Base-by-base conservation (phyloP, 2,888 invertebrate species). In the Volucella inflata region DNA sequence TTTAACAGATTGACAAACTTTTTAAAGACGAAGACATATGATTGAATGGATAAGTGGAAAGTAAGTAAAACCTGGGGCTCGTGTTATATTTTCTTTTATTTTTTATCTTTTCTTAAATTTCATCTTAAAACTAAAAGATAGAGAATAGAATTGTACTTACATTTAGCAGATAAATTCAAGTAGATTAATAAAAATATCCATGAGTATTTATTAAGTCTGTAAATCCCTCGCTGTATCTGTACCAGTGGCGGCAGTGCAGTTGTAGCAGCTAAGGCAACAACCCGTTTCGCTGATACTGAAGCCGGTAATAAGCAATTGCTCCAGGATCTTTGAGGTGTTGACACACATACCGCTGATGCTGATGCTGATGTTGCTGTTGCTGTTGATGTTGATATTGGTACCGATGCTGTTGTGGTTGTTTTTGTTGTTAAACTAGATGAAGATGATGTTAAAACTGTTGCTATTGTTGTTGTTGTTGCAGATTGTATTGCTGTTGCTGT, bases 161-260 rank as follows among this genome's bases (percentile, higher is more conserved):
- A 91, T 91, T 91, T 91, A 89, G 92, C 92, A 91, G 92, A 92
- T 89, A 92, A 90, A 90, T 91, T 92, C 90, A 92, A 91, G 90
- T 91, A 92, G 89, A 92, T 91, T 90, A 92, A 89, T 90, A 92
- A 91, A 91, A 91, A 92, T 91, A 92, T 92, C 91, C 91, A 92
- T 90, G 91, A 91, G 90, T 91, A 91, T 90, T 92, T 92, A 89
- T 91, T 90, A 88, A 92, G 90, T 90, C 90, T 89, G 88, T 91
- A 90, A 82, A 90, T 88, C 88, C 89, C 87, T 89, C 88, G 88
- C 87, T 87, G 87, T 87, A 88, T 87, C 88, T 88, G 87, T 83
- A 87, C 70, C 79, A 84, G 46, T 68, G 84, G 74, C 75, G 87
- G 81, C 85, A 84, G 84, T 84, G 80, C 77, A 76, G 68, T 67